These are phyloP conservation scores for Microtus richardsoni DNA, from an alignment of 2,113 vertebrate species.

Conservation along the genomic window DNA sequence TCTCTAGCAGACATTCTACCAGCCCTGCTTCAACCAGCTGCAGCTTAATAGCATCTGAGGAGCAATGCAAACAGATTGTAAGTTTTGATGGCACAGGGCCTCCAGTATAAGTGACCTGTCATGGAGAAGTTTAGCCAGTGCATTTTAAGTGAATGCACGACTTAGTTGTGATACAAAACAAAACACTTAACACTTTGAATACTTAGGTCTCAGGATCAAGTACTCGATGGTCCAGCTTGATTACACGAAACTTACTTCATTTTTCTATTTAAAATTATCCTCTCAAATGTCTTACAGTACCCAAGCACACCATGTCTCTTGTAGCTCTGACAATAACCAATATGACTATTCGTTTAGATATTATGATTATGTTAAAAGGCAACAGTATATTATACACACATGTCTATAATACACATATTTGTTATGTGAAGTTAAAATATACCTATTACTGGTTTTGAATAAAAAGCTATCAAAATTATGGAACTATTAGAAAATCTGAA, in stretches of 20 bases:
- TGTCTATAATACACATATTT: constrained; percentile 8
- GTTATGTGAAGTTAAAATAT: constrained; percentile 18
- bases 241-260: constrained; percentile 9
- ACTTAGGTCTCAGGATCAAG: constrained; percentile 24
- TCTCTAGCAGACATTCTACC: constrained; percentile 96
- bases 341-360: background rate
- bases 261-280: constrained; percentile 29
- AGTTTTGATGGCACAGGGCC: background rate
- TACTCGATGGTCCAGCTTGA: background rate
- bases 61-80: constrained; percentile 62
- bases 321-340: constrained; percentile 17
- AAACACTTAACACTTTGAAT: background rate
- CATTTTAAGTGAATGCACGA: background rate
- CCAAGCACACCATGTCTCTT: background rate
- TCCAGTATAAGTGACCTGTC: background rate
- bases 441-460: background rate
- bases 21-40: constrained; percentile 98
- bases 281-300: constrained; percentile 8
- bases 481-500: constrained; percentile 44
- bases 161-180: background rate
- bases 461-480: background rate
- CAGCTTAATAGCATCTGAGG: constrained; percentile 95
- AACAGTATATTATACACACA: background rate
- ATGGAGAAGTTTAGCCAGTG: background rate
- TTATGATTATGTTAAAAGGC: constrained; percentile 31